Base-by-base conservation (phyloP, 2,888 invertebrate species). In the Neoitamus cyanurus region DNA sequence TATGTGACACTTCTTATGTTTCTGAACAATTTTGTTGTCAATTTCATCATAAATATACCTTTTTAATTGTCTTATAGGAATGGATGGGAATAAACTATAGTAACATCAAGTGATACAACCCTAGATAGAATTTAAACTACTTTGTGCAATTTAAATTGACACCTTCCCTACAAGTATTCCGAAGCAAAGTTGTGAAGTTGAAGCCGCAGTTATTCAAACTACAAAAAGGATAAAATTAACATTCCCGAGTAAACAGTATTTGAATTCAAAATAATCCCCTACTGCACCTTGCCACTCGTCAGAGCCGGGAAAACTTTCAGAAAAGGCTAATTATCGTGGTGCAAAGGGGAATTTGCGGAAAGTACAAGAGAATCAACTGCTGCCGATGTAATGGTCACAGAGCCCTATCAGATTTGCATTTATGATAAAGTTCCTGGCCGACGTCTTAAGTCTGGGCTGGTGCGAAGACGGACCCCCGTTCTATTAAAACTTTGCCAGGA, bases 381-480 rank as follows among this genome's bases (percentile, higher is more conserved):
- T 20, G 20, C 20, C 58, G 3, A 58, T 20, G 58, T 73, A 73
- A 73, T 73, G 36, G 73, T 36, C 31, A 36, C 73, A 73, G 20
- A 73, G 36, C n/a, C 73, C 11, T 20, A 15, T 73, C 73, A 36
- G 36, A 36, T 73, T 73, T 73, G 36, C 73, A 73, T 73, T 73
- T 73, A 34, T 73, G 73, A 73, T 36, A 73, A 73, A 73, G 9
- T 73, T 34, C 20, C 20, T 20, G 36, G 6, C 36, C 58, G 9
- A 4, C 73, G 15, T 73, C 73, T 20, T 36, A 34, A 73, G n/a
- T n/a, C n/a, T n/a, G 25, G 15, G 9, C 25, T 58, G 25, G 31
- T 6, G 3, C 13, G 11, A 70, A 36, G 15, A 36, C 20, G 20
- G 73, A 73, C 37, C 30, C 31, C 20, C 13, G 34, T 73, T 73